phyloP scores from a whole-genome alignment of 2,888 invertebrate genomes.

The Thecocarcelia acutangulata region DNA sequence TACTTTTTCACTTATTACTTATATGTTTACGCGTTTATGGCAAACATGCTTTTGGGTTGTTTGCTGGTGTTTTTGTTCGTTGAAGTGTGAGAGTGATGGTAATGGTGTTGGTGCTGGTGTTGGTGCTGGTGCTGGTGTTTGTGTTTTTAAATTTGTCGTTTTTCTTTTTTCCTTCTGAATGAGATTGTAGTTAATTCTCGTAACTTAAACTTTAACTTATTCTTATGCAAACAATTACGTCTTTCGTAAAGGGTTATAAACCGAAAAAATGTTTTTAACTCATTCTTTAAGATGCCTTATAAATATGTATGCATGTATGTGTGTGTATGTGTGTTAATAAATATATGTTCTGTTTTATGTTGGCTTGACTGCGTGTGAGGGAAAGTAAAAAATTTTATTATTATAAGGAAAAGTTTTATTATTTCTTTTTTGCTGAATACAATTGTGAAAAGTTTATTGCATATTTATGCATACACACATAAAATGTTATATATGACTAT shows the following conservation, averaged over 20 bases:
- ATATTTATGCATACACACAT: conserved; percentile 60
- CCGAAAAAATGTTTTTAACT: conserved; percentile 1
- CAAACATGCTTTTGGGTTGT: conserved; percentile 25
- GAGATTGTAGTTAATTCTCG: conserved; percentile 48
- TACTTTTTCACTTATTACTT: conserved; percentile 42
- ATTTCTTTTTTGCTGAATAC: conserved; percentile 50
- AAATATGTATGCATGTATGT: neutral
- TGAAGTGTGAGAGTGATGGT: neutral
- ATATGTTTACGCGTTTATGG: conserved; percentile 24
- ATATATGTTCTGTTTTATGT: neutral
- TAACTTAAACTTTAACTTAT: conserved; percentile 55
- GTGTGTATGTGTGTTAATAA: neutral
- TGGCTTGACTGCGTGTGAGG: neutral
- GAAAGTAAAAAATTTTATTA: conserved; percentile 10
- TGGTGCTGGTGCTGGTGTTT: neutral
- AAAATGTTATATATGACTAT: conserved; percentile 63
- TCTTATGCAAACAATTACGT: conserved; percentile 54
- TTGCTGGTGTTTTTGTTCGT: neutral
- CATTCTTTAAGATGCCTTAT: neutral
- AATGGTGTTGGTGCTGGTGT: no score
- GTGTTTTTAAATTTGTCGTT: neutral
- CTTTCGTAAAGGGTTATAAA: conserved; percentile 50
- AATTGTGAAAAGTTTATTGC: conserved; percentile 68
- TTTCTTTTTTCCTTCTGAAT: conserved; percentile 11
- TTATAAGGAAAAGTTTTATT: conserved; percentile 37